Percentiles rank a stretch among this genome's conserved stretches.
Conservation (phyloP, 2,113 vertebrate genomes). For the Geococcyx californianus region DNA sequence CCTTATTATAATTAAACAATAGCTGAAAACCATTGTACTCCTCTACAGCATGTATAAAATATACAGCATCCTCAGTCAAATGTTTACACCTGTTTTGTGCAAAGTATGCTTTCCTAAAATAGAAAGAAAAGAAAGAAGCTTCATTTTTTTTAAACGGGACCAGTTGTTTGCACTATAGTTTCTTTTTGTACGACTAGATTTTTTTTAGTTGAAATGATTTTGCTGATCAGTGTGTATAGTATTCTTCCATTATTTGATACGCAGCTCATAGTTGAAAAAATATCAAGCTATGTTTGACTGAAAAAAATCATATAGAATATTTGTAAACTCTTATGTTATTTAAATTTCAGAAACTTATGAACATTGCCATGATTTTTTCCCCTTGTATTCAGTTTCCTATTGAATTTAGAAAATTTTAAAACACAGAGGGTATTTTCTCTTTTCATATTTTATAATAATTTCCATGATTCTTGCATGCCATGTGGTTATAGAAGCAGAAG, state of each 20-base stretch:
- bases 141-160: not conserved
- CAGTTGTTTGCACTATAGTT: not conserved
- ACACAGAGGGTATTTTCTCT: not conserved
- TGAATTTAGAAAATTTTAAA: not conserved
- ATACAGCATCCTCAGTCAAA: not conserved
- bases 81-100: not conserved
- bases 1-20: not conserved
- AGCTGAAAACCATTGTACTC: not conserved
- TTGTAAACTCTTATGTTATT: not conserved
- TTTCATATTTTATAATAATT: not conserved
- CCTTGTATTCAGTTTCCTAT: not conserved
- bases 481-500: not conserved
- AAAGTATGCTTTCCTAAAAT: not conserved
- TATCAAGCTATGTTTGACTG: not conserved
- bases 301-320: not conserved
- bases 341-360: not conserved
- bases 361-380: not conserved
- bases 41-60: not conserved
- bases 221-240: not conserved
- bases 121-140: not conserved
- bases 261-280: not conserved
- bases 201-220: not conserved
- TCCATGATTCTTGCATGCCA: not conserved
- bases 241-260: not conserved
- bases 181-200: not conserved